These are phyloP conservation scores for Trichonephila clavipes DNA, from an alignment of 1,140 invertebrate species.

Conservation along the genomic window DNA sequence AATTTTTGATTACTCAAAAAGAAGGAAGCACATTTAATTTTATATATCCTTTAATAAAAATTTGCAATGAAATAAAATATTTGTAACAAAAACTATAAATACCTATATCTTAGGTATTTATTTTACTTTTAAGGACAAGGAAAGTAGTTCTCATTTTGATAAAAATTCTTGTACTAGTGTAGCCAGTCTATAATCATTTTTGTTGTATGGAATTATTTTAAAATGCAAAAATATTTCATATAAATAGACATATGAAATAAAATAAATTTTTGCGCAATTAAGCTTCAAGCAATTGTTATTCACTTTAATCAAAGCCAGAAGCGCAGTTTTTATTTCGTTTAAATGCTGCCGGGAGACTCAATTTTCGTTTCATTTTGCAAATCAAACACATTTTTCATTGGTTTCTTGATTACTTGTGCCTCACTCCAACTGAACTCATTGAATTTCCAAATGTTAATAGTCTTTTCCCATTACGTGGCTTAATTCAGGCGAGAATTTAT, in stretches of 20 bases:
- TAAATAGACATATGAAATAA: background rate
- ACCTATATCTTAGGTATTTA: no score
- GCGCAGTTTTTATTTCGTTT: background rate
- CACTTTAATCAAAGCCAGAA: background rate
- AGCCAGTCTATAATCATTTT: background rate
- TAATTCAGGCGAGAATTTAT: constrained; percentile 21
- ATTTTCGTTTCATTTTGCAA: constrained; percentile 12
- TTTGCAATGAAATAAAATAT: no score
- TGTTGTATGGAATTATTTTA: background rate
- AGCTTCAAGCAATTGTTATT: background rate
- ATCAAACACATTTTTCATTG: constrained; percentile 23
- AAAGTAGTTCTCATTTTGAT: background rate
- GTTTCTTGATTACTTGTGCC: background rate
- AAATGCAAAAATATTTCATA: background rate
- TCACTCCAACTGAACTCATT: background rate
- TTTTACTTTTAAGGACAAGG: no score
- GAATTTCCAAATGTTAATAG: constrained; percentile 28
- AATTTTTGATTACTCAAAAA: no score
- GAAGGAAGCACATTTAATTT: no score
- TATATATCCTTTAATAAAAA: no score
- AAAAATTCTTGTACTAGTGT: background rate
- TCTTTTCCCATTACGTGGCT: constrained; percentile 10
- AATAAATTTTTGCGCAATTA: background rate
- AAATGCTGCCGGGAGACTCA: constrained; percentile 9
- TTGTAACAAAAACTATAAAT: no score